phyloP scores from a whole-genome alignment of 2,797 vertebrate species.

The Psittacula echo region DNA sequence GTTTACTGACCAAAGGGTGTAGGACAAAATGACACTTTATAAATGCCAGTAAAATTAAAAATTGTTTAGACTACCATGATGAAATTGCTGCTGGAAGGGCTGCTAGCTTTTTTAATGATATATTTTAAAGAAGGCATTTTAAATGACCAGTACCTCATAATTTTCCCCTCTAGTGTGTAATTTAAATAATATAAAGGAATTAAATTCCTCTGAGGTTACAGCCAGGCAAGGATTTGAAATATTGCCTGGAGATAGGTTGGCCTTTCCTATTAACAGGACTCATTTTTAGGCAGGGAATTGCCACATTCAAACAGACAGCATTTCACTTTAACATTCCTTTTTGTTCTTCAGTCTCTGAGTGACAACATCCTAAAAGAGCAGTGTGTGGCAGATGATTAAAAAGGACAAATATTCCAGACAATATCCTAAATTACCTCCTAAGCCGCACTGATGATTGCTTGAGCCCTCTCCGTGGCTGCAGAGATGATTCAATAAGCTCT shows the following conservation, averaged over 20 bases:
- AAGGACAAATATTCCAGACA: conserved; percentile 42
- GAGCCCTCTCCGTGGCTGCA: conserved; percentile 9
- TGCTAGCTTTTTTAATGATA: conserved; percentile 31
- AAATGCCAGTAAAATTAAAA: conserved; percentile 1
- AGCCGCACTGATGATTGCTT: conserved; percentile 2
- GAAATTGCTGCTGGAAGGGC: not conserved
- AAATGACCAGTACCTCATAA: conserved; percentile 35
- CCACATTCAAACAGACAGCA: conserved; percentile 39
- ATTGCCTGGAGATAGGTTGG: conserved; percentile 56
- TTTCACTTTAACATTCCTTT: conserved; percentile 57
- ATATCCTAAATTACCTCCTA: conserved; percentile 36
- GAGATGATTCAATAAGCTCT: conserved; percentile 24
- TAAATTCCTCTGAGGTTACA: conserved; percentile 62
- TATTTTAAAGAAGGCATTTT: conserved; percentile 53
- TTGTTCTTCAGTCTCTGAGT: conserved; percentile 56
- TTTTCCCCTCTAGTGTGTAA: conserved; percentile 53
- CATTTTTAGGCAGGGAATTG: conserved; percentile 62
- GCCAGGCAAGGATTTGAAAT: conserved; percentile 58
- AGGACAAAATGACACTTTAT: not conserved
- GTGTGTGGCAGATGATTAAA: conserved; percentile 48
- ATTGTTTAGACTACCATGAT: not conserved
- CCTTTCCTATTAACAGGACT: conserved; percentile 48
- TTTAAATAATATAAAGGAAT: conserved; percentile 72
- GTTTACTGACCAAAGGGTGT: not conserved
- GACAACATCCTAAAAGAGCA: conserved; percentile 61